Evolutionary conservation across 2,113 vertebrate genomes (phyloP), one percentile per base, ranked within the genome.

Genomic region (Perca fluviatilis): DNA sequence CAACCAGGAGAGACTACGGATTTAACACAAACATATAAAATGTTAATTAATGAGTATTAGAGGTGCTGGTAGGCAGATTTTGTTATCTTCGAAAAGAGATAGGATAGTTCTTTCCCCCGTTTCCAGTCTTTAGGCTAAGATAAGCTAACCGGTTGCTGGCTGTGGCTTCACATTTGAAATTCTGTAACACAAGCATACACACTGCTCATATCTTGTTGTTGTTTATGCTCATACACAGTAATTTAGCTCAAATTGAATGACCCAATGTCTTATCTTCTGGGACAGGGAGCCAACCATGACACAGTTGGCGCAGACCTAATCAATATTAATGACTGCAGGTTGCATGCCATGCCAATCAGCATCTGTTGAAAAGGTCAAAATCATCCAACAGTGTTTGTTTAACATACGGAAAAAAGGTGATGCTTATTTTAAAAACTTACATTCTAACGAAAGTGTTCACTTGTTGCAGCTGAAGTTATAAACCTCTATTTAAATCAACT

Each of bases 281-380:
- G 43, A 13, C n/a, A 56, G 14, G 43, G 43, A 80, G 79, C 67
- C 65, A 60, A n/a, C 70, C 46, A 63, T 33, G 80, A 87, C 69
- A 61, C 66, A 62, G 58, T 58, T 64, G 46, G 33, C 60, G 13
- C 43, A 49, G 5, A 68, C 27, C 16, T 57, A 27, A 89, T 88
- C 75, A 65, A 83, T 86, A 88, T 82, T 85, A 82, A 89, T 79
- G 74, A 74, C 74, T 60, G 58, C 27, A n/a, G 71, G 74, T 76
- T 68, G 62, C 78, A 84, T 54, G 43, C 49, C 50, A 19, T 15
- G 56, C 63, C 77, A 79, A 71, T 79, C 72, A 75, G 64, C 66
- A 73, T 60, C 76, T 43, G 60, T 27, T 65, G 64, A 62, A 86
- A 88, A 84, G 74, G 86, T 83, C 82, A 80, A 33, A 63, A 67